Evolutionary conservation across 2,797 vertebrate species (phyloP).

Genomic region (Selene dorsalis): DNA sequence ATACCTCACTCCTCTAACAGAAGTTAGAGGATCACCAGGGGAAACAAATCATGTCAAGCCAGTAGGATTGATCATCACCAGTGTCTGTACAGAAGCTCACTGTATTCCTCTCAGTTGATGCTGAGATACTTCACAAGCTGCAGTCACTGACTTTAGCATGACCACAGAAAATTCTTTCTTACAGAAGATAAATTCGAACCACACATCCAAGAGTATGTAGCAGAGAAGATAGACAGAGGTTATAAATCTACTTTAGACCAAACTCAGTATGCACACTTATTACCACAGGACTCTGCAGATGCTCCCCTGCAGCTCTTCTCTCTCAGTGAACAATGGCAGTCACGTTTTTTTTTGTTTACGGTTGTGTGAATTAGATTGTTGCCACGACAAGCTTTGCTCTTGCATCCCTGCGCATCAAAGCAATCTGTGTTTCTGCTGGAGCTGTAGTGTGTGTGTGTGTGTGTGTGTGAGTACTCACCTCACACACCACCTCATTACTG

Average conservation of each 20-base stretch:
- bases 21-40: too few relatives aligned
- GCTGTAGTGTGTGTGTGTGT: conserved; percentile 4
- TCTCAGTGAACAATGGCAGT: conserved; percentile 14
- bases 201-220: too few relatives aligned
- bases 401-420: conserved; percentile 14
- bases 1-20: too few relatives aligned
- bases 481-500: background rate
- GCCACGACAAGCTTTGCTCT: conserved; percentile 22
- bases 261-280: conserved; percentile 22
- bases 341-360: background rate
- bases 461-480: conserved; percentile 12
- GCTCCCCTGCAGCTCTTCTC: conserved; percentile 28
- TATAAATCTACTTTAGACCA: conserved; percentile 17
- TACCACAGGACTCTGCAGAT: conserved; percentile 26
- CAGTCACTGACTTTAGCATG: too few relatives aligned
- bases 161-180: too few relatives aligned
- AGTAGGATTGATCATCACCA: background rate
- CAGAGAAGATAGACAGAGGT: conserved; percentile 2
- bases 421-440: conserved; percentile 16
- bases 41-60: too few relatives aligned
- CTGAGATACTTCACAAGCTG: too few relatives aligned
- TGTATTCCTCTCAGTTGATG: too few relatives aligned
- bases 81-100: too few relatives aligned
- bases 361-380: conserved; percentile 27
- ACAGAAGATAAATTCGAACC: too few relatives aligned